Conservation (phyloP, 2,888 invertebrate genomes). For the Cerceris ruficornis region DNA sequence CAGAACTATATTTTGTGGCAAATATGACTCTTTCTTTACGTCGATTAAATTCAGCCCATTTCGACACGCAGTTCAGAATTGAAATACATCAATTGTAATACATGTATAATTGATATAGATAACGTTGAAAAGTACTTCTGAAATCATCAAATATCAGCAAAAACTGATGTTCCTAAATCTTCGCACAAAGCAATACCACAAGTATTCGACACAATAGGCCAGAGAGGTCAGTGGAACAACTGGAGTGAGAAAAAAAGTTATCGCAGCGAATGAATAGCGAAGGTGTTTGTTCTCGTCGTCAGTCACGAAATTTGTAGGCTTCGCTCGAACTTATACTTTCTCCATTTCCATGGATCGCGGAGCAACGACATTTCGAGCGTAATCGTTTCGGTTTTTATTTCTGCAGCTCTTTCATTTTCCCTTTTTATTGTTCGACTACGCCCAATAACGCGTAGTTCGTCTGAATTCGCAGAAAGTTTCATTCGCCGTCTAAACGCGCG, state of each 20-base stretch:
- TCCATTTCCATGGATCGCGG: slow-evolving; percentile 50
- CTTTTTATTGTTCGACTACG: not conserved
- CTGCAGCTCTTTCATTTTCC: slow-evolving; percentile 16
- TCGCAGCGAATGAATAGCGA: slow-evolving; percentile 21
- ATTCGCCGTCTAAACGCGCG: not conserved
- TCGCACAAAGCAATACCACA: too few species aligned
- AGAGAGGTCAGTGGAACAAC: slow-evolving; percentile 43
- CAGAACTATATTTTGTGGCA: too few species aligned
- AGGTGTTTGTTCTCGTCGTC: slow-evolving; percentile 11
- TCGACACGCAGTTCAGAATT: too few species aligned
- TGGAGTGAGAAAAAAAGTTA: slow-evolving; percentile 22
- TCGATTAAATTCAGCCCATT: too few species aligned
- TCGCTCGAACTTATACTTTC: slow-evolving; percentile 53
- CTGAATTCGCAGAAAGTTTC: not conserved
- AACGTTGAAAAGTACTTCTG: too few species aligned
- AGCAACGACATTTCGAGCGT: slow-evolving; percentile 31
- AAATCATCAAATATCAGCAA: too few species aligned
- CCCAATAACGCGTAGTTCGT: not conserved
- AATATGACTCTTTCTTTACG: too few species aligned
- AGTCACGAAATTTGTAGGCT: slow-evolving; percentile 34
- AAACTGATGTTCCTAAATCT: too few species aligned
- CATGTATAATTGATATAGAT: too few species aligned
- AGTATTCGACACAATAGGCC: not conserved
- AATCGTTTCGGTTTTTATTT: slow-evolving; percentile 21
- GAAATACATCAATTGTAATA: too few species aligned